These are phyloP conservation scores for Teinopalpus imperialis DNA, from an alignment of 2,888 invertebrate species.

Conservation along the genomic window DNA sequence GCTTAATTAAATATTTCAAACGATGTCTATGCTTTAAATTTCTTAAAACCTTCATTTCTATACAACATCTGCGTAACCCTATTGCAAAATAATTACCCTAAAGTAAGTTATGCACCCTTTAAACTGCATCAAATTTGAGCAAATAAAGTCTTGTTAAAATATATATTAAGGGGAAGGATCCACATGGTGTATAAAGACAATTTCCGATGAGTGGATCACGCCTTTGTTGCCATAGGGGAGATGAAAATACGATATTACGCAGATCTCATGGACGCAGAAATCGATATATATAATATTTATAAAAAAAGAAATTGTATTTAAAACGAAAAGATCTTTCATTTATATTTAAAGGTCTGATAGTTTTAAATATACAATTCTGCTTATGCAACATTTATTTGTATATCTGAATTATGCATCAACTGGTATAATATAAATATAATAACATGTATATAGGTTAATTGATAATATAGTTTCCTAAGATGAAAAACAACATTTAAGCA, in stretches of 20 bases:
- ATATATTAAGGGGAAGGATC: slow-evolving; percentile 59
- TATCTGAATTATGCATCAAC: too few species aligned
- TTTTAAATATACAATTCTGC: too few species aligned
- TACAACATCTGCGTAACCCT: slow-evolving; percentile 73
- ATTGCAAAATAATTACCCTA: slow-evolving; percentile 76
- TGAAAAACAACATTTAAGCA: too few species aligned
- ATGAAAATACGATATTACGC: slow-evolving; percentile 53
- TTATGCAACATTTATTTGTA: too few species aligned
- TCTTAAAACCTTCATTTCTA: slow-evolving; percentile 59
- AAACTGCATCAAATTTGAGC: slow-evolving; percentile 72
- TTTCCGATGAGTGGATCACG: slow-evolving; percentile 58
- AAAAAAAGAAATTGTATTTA: too few species aligned
- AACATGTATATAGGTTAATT: too few species aligned
- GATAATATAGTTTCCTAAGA: too few species aligned
- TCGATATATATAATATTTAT: slow-evolving; percentile 37
- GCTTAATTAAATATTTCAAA: slow-evolving; percentile 62
- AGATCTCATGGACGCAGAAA: slow-evolving; percentile 39
- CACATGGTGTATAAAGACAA: slow-evolving; percentile 72
- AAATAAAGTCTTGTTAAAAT: slow-evolving; percentile 69
- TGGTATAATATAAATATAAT: too few species aligned
- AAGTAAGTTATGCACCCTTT: slow-evolving; percentile 80
- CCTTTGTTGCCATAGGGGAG: slow-evolving; percentile 43
- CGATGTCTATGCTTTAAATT: slow-evolving; percentile 60
- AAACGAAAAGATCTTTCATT: too few species aligned
- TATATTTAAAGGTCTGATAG: too few species aligned